A percentile compares a stretch with the other conserved stretches of the same genome.
Evolutionary conservation across 2,888 invertebrate species (phyloP).

Genomic region (Erpobdella octoculata): DNA sequence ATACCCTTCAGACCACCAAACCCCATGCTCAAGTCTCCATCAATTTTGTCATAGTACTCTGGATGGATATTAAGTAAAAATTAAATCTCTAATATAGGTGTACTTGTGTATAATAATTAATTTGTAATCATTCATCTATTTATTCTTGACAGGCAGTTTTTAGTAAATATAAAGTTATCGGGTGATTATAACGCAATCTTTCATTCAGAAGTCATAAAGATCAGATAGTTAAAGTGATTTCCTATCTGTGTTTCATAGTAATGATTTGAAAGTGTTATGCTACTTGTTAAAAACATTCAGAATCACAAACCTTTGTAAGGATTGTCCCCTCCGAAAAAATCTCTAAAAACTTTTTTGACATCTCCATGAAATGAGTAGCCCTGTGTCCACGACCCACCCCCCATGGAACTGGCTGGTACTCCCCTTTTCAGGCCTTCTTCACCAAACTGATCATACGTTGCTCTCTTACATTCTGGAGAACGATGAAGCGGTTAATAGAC

Average conservation of each 20-base stretch:
- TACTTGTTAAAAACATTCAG: too few species aligned
- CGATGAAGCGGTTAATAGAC: neutral
- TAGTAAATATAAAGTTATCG: too few species aligned
- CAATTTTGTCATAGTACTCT: constrained; percentile 52
- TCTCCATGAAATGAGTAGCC: constrained; percentile 69
- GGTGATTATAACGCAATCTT: too few species aligned
- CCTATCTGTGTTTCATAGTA: too few species aligned
- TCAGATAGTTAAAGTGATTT: too few species aligned
- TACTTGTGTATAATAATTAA: too few species aligned
- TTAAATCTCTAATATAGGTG: too few species aligned
- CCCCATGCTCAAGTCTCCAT: constrained; percentile 52
- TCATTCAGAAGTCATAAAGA: too few species aligned
- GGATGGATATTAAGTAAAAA: constrained; percentile 18
- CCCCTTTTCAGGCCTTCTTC: constrained; percentile 77
- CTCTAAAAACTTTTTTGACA: constrained; percentile 53
- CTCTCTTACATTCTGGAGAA: constrained; percentile 53
- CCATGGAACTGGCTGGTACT: constrained; percentile 59
- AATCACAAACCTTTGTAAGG: constrained; percentile 59
- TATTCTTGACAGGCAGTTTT: too few species aligned
- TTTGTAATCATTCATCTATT: too few species aligned
- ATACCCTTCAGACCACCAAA: constrained; percentile 52
- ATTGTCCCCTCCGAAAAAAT: constrained; percentile 74
- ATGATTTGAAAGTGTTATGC: too few species aligned
- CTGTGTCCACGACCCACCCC: constrained; percentile 49
- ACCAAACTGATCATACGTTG: constrained; percentile 80